phyloP scores from a whole-genome alignment of 2,113 vertebrate genomes.

The crab-eating macaque (Macaca fascicularis) region T2T-MFA8v1.1 NC_088389.1:20882001-20882500 shows the following conservation, averaged over 20 bases:
- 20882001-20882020: background rate
- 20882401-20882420: background rate
- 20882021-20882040: background rate
- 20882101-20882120: background rate
- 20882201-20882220: background rate
- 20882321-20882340: background rate
- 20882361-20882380: background rate
- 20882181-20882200: background rate
- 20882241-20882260: background rate
- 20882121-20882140: background rate
- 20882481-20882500: background rate
- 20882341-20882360: background rate
- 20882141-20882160: background rate
- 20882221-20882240: background rate
- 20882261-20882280: background rate
- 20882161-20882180: background rate
- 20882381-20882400: background rate
- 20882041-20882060: conserved; percentile 2
- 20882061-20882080: background rate
- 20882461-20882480: background rate
- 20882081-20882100: background rate
- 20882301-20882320: background rate
- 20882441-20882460: background rate
- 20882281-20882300: background rate
- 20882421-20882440: background rate